Percentiles rank a stretch among this genome's conserved stretches.
Evolutionary conservation across 2,797 vertebrate species (phyloP).

Genomic region (Miichthys miiuy): DNA sequence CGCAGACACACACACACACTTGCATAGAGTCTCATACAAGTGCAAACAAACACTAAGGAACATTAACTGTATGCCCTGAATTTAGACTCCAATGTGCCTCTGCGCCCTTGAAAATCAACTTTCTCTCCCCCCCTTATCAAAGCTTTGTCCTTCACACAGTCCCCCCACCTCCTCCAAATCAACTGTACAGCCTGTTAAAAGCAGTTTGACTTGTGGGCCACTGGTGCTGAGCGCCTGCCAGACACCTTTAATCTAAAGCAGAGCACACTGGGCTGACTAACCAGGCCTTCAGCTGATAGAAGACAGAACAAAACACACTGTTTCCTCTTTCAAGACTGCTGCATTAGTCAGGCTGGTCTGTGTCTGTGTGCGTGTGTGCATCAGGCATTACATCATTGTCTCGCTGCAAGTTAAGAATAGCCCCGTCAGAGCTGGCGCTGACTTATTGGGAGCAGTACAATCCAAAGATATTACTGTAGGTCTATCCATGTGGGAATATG

Average conservation of each 20-base stretch:
- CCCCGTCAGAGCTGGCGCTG: slow-evolving; percentile 83
- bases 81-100: slow-evolving; percentile 64
- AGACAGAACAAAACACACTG: slow-evolving; percentile 84
- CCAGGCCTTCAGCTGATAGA: slow-evolving; percentile 84
- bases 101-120: slow-evolving; percentile 77
- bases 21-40: slow-evolving; percentile 43
- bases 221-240: slow-evolving; percentile 76
- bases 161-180: slow-evolving; percentile 43
- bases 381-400: slow-evolving; percentile 86
- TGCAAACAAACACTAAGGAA: slow-evolving; percentile 49
- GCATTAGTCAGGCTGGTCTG: slow-evolving; percentile 84
- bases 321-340: slow-evolving; percentile 84
- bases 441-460: slow-evolving; percentile 87
- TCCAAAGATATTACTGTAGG: slow-evolving; percentile 88
- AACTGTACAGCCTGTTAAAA: slow-evolving; percentile 72
- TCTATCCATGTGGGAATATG: slow-evolving; percentile 84
- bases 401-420: slow-evolving; percentile 85
- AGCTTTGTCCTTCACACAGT: slow-evolving; percentile 72
- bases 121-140: slow-evolving; percentile 74
- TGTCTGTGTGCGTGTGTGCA: slow-evolving; percentile 80
- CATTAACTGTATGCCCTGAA: slow-evolving; percentile 49
- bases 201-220: slow-evolving; percentile 76
- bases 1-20: slow-evolving; percentile 21
- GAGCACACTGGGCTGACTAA: slow-evolving; percentile 81
- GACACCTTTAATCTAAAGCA: slow-evolving; percentile 85